Evolutionary conservation across 2,797 vertebrate species (phyloP).

Genomic region (Hydrocynus forskahlii): DNA sequence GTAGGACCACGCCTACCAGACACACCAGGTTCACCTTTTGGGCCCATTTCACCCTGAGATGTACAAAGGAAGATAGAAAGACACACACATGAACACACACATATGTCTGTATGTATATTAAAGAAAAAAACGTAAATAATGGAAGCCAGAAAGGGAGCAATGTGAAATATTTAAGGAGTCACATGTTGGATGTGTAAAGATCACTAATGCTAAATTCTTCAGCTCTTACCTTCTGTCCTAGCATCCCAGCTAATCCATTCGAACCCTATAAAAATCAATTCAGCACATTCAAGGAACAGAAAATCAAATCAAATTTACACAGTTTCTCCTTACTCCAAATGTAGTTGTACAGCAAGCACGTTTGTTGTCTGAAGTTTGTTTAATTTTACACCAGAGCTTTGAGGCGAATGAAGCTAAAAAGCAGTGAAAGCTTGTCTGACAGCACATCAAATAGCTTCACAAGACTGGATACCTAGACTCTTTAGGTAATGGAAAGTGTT

Average conservation of each 20-base stretch:
- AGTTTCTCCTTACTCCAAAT: neutral
- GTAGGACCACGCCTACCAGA: slow-evolving; percentile 50
- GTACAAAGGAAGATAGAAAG: neutral
- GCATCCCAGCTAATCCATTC: slow-evolving; percentile 44
- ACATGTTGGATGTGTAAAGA: neutral
- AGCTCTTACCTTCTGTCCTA: slow-evolving; percentile 52
- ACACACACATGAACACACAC: no score
- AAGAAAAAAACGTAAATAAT: neutral
- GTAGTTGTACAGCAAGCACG: neutral
- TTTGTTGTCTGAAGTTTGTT: neutral
- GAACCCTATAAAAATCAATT: slow-evolving; percentile 44
- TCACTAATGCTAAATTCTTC: neutral
- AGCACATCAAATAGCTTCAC: neutral
- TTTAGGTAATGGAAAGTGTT: neutral
- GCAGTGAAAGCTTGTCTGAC: neutral
- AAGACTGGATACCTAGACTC: no score
- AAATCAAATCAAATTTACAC: neutral
- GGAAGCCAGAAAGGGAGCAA: neutral
- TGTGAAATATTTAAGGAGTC: neutral
- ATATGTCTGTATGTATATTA: no score
- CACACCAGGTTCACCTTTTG: slow-evolving; percentile 46
- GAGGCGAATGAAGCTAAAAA: neutral
- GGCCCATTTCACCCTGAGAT: slow-evolving; percentile 50
- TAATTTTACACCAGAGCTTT: neutral
- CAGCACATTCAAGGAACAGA: neutral